These are phyloP conservation scores for Connochaetes taurinus DNA, from an alignment of 2,113 vertebrate species.

Conservation along the genomic window DNA sequence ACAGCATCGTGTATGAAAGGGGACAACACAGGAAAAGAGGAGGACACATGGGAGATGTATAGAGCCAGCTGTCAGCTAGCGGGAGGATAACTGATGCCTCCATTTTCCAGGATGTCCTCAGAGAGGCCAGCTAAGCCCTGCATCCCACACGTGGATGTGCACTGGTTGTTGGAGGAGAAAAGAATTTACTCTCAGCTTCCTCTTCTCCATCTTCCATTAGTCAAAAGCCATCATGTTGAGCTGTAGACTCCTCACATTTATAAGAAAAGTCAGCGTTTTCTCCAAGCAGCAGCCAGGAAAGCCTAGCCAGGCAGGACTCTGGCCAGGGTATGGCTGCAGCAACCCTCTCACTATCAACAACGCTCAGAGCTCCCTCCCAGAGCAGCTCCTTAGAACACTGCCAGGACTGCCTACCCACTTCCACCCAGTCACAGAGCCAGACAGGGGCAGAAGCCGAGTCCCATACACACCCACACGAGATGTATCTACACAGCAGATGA, in stretches of 20 bases:
- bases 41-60: too few species aligned
- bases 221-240: not conserved
- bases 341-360: not conserved
- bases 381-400: not conserved
- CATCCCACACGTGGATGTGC: fast-evolving
- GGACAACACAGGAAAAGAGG: not conserved
- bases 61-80: not conserved
- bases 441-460: not conserved
- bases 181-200: not conserved
- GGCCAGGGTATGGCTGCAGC: too few species aligned
- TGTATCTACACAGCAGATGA: not conserved
- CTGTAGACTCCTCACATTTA: not conserved
- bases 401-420: not conserved
- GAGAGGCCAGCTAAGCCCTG: not conserved
- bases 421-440: not conserved
- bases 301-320: not conserved
- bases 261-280: not conserved
- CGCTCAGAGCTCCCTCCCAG: not conserved
- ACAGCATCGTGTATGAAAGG: not conserved
- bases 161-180: not conserved
- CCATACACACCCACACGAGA: not conserved
- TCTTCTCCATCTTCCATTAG: not conserved
- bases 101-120: not conserved
- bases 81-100: too few species aligned
- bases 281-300: not conserved